Conservation (phyloP, 2,888 invertebrate species). For the Myathropa florea region DNA sequence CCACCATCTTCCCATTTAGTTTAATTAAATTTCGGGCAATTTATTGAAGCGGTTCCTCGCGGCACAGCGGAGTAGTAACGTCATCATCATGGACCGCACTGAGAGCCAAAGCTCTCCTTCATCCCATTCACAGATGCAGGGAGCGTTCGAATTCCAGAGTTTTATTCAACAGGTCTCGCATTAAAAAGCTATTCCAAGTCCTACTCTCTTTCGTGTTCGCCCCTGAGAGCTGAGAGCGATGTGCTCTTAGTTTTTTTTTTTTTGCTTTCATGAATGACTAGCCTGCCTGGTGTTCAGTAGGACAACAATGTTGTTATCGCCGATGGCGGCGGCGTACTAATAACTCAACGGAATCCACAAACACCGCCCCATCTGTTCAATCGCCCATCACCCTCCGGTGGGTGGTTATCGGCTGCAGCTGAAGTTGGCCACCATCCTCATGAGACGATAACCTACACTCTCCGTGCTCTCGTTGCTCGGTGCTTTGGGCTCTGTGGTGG, state of each 20-base stretch:
- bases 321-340: conserved; percentile 68
- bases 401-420: conserved; percentile 22
- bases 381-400: neutral
- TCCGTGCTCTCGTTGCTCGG: conserved; percentile 13
- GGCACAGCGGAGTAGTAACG: neutral
- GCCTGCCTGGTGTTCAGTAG: conserved; percentile 17
- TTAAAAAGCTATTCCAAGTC: conserved; percentile 45
- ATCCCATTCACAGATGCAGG: conserved; percentile 14
- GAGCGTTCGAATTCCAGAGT: neutral
- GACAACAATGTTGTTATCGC: conserved; percentile 54
- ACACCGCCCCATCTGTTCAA: conserved; percentile 12
- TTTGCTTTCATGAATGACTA: conserved; percentile 45
- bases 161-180: conserved; percentile 63
- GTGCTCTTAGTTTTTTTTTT: conserved; percentile 44
- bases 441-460: conserved; percentile 34
- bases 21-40: conserved; percentile 60
- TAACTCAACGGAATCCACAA: conserved; percentile 50
- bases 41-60: neutral
- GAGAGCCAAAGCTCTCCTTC: conserved; percentile 26
- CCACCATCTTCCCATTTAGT: conserved; percentile 49
- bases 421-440: conserved; percentile 38
- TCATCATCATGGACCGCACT: conserved; percentile 37
- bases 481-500: conserved; percentile 49
- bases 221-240: conserved; percentile 28
- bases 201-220: conserved; percentile 46